Evolutionary conservation across 1,140 invertebrate genomes (phyloP), one percentile per base, ranked within the genome.

Genomic region (Agraylea sexmaculata): DNA sequence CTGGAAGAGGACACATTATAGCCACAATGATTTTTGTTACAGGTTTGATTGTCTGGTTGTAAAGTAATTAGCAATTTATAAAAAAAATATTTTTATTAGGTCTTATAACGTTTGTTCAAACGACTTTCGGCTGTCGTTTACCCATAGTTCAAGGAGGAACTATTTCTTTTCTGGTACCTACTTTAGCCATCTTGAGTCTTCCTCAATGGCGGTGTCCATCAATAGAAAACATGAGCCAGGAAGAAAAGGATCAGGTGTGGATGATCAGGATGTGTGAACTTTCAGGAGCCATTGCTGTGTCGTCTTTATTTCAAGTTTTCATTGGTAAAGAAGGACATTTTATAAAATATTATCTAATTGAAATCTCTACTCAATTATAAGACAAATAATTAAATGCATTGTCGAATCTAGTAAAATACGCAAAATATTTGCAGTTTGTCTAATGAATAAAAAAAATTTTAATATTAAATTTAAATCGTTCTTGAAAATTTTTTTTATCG

Each of bases 21-120:
- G 85, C 81, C 0, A 89, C 87, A 0, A 86, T 88, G 71, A 87
- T 90, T 38, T 87, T 92, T 52, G 80, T 89, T 3, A 86, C 84
- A 17, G 62, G 61, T 66, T 45, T 19, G 21, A 40, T 11, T 6
- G 5, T 20, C 13, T 7, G 20, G 5, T 37, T 22, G 18, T 37
- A 11, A 11, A 16, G 34, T 13, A 36, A 7, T 20, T 13, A 32
- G n/a, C 16, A 32, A 3, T 22, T 27, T 3, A 16, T 4, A 4
- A 13, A 12, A 11, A n/a, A 20, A 7, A 4, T 36, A 20, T 36
- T 36, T 36, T 21, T 39, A 29, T 13, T 29, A 66, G 87, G 87
- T 10, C 57, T 92, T 0, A 75, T 85, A 2, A 91, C 88, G 0
- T 75, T 83, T 46, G 44, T 90, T 2, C 87, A 91, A 58, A 69